phyloP scores from a whole-genome alignment of 37 sponge, comb jelly and placozoan genomes.

The Halichondria panicea region DNA sequence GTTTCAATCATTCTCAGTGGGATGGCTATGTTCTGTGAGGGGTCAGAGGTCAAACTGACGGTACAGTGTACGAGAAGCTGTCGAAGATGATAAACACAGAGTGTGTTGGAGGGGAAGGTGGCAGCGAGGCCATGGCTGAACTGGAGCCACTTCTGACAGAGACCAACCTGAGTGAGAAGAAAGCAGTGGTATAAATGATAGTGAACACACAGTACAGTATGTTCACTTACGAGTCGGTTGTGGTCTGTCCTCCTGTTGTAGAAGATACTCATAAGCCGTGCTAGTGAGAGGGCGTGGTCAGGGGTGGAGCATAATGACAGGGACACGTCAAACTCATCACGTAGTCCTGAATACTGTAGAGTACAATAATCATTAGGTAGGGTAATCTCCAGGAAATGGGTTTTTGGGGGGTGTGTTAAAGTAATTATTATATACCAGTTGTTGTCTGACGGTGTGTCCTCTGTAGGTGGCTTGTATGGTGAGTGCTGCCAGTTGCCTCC shows the following conservation, averaged over 20 bases:
- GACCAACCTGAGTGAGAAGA: constrained; percentile 15
- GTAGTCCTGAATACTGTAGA: constrained; percentile 25
- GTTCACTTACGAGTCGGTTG: constrained; percentile 34
- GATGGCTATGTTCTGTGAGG: constrained; percentile 19
- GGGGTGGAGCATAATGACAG: neutral
- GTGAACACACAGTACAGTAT: neutral
- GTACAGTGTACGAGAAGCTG: no score
- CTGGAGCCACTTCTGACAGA: constrained; percentile 72
- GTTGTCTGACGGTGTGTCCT: constrained; percentile 21
- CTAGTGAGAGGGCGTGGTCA: constrained; percentile 6
- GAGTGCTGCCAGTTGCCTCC: constrained; percentile 18
- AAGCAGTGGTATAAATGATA: neutral
- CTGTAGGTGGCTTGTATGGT: constrained; percentile 43
- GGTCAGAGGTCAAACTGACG: no score
- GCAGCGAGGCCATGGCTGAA: neutral
- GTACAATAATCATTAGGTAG: neutral
- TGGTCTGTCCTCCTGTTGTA: constrained; percentile 35
- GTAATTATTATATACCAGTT: constrained; percentile 11
- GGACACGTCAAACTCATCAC: constrained; percentile 32
- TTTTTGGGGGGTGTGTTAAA: neutral
- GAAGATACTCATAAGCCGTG: constrained; percentile 15
- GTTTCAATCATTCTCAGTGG: constrained; percentile 63
- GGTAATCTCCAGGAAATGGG: neutral
- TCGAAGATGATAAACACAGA: neutral
- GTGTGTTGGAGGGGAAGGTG: neutral